Conservation (phyloP, 23 tunicate species). For the Ascidia mentula region DNA sequence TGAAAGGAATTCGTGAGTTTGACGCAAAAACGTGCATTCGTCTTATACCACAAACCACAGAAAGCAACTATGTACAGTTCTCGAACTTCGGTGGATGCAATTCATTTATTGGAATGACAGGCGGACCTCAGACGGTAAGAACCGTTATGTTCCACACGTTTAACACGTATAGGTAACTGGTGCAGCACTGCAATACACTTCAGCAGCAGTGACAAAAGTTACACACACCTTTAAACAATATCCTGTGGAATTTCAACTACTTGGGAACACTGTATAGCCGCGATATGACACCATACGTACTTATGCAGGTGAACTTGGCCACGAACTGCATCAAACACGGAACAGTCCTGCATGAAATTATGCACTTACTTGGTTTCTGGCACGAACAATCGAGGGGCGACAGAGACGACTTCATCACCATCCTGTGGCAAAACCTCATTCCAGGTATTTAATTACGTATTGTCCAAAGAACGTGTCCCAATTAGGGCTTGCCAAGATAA, state of each 20-base stretch:
- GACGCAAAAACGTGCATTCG: conserved; percentile 12
- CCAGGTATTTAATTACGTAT: not conserved
- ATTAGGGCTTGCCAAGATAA: no score
- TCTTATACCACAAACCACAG: not conserved
- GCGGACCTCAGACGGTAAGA: not conserved
- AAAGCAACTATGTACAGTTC: not conserved
- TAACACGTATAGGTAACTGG: no score
- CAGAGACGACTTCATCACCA: conserved; percentile 13
- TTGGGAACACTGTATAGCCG: no score
- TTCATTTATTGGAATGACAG: conserved; percentile 4
- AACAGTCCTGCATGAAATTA: conserved; percentile 5
- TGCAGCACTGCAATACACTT: no score
- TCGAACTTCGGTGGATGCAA: not conserved
- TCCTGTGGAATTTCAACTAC: no score
- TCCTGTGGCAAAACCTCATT: not conserved
- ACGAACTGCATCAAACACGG: conserved; percentile 1
- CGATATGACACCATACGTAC: no score
- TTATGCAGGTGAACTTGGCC: not conserved
- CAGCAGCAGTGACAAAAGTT: no score
- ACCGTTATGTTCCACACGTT: no score
- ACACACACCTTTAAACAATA: no score
- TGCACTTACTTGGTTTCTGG: conserved; percentile 2
- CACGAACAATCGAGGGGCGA: conserved; percentile 10
- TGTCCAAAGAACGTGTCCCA: not conserved
- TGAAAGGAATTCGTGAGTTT: not conserved